Percentiles rank a stretch among this genome's conserved stretches.
These are phyloP conservation scores for Harpegnathos saltator DNA, from an alignment of 1,140 invertebrate species.

Conservation along the genomic window DNA sequence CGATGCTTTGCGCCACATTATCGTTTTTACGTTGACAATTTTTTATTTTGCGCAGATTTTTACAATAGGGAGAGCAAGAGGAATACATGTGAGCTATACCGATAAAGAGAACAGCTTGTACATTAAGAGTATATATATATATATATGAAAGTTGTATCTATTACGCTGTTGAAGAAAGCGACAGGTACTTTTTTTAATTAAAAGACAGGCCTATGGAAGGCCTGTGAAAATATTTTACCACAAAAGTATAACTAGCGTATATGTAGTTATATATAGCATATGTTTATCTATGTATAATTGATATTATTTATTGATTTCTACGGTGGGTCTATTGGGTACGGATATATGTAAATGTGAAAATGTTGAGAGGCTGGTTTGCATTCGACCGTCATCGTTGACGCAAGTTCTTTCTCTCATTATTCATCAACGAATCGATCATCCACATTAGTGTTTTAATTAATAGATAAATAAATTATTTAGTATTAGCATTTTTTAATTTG, in stretches of 20 bases:
- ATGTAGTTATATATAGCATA: constrained; percentile 76
- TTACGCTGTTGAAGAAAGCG: constrained; percentile 36
- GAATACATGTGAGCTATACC: constrained; percentile 53
- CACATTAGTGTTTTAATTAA: constrained; percentile 29
- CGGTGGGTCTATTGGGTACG: constrained; percentile 58
- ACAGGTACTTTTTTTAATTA: constrained; percentile 60
- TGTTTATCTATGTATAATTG: constrained; percentile 80
- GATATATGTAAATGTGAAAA: constrained; percentile 61
- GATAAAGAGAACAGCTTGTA: constrained; percentile 70
- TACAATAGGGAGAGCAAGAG: constrained; percentile 4
- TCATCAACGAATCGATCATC: constrained; percentile 55
- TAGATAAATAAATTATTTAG: constrained; percentile 57
- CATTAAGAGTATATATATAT: constrained; percentile 59
- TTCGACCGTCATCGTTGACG: constrained; percentile 51
- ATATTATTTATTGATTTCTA: constrained; percentile 81
- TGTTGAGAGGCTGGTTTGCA: constrained; percentile 63
- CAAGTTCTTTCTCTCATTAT: constrained; percentile 27
- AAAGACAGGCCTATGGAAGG: constrained; percentile 70
- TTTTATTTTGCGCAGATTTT: constrained; percentile 29
- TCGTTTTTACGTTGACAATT: constrained; percentile 49
- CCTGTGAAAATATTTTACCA: constrained; percentile 82
- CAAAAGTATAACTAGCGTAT: constrained; percentile 80
- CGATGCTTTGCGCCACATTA: constrained; percentile 7
- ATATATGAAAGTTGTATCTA: constrained; percentile 67
- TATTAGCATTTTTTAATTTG: constrained; percentile 51